Percentiles rank a stretch among this genome's conserved stretches.
phyloP scores from a whole-genome alignment of 92 coral and sea anemone species.

The Porites cylindrica region DNA sequence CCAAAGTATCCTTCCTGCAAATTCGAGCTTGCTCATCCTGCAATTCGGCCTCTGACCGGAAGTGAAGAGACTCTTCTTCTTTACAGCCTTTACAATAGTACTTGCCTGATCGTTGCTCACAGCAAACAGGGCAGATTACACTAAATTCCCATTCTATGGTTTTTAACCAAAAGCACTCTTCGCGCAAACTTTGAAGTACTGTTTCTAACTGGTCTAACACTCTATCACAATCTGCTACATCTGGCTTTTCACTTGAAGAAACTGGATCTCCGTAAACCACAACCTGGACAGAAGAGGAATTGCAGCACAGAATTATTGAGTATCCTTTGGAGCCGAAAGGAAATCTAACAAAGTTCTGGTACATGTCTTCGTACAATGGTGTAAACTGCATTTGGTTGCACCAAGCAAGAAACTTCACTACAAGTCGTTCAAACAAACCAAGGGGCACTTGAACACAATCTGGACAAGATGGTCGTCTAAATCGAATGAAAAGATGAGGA shows the following conservation, averaged over 20 bases:
- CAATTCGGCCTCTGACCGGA: no score
- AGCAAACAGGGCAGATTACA: conserved; percentile 26
- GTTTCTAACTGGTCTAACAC: not conserved
- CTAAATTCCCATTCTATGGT: conserved; percentile 14
- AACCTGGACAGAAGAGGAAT: conserved; percentile 1
- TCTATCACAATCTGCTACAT: not conserved
- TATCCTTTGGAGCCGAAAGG: not conserved
- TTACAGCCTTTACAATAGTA: no score
- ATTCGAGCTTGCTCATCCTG: no score
- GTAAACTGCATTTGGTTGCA: no score
- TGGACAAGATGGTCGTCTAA: no score
- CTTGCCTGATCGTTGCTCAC: not conserved
- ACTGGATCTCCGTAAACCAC: not conserved
- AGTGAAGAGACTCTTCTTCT: no score
- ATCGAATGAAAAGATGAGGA: not conserved
- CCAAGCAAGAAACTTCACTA: no score
- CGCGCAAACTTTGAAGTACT: not conserved
- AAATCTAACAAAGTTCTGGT: conserved; percentile 39
- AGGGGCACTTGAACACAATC: no score
- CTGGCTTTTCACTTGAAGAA: not conserved
- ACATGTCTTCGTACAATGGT: not conserved
- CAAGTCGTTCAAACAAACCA: no score
- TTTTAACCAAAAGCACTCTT: conserved; percentile 48
- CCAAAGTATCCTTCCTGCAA: no score
- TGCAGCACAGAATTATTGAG: conserved; percentile 5